Evolutionary conservation across 1,140 invertebrate genomes (phyloP).

Genomic region (Steinernema feltiae): DNA sequence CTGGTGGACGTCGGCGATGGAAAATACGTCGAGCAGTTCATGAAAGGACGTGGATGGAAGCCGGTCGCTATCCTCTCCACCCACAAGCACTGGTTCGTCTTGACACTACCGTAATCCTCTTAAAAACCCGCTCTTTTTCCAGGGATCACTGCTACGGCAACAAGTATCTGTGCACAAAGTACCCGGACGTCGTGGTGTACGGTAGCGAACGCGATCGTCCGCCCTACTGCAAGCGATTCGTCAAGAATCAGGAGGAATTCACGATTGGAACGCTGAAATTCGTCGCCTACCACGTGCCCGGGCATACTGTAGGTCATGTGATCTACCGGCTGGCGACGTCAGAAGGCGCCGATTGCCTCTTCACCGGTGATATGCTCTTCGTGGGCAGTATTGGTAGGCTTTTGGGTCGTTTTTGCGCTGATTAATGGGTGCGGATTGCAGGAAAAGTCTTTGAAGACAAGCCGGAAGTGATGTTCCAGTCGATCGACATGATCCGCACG

Average conservation of each 20-base stretch:
- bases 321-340: not conserved
- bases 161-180: conserved; percentile 4
- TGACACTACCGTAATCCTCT: too few species aligned
- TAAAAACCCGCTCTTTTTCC: not conserved
- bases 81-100: not conserved
- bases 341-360: not conserved
- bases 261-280: not conserved
- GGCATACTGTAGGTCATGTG: not conserved
- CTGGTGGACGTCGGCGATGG: conserved; percentile 6
- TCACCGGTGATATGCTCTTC: conserved; percentile 7
- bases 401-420: not conserved
- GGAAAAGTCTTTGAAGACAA: conserved; percentile 9
- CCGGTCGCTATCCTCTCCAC: not conserved
- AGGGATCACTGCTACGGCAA: not conserved
- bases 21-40: conserved; percentile 5
- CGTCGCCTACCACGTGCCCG: conserved; percentile 6
- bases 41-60: not conserved
- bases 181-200: not conserved
- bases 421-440: not conserved
- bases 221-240: not conserved
- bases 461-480: conserved; percentile 13
- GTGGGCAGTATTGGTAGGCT: not conserved
- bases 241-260: not conserved
- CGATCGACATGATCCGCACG: conserved; percentile 5
- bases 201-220: not conserved